A percentile compares a stretch with the other conserved stretches of the same genome.
Evolutionary conservation across 2,113 vertebrate genomes (phyloP).

Genomic region (Lepus timidus): DNA sequence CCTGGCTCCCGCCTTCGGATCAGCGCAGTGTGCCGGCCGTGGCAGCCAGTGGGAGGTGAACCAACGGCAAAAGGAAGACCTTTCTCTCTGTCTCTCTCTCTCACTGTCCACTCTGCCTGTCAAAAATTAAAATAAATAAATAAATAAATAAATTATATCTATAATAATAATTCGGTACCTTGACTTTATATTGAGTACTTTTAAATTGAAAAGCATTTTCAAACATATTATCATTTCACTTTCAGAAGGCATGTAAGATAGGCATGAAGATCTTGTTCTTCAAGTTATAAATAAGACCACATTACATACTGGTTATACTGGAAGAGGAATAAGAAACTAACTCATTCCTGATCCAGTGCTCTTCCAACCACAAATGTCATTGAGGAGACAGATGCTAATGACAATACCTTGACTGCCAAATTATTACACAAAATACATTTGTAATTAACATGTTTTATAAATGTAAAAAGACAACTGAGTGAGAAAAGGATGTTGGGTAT

Average conservation of each 20-base stretch:
- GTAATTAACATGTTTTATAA: conserved; percentile 19
- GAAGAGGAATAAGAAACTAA: neutral
- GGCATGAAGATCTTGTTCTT: neutral
- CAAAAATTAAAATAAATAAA: no score
- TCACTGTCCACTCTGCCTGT: no score
- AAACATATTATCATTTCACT: conserved; percentile 37
- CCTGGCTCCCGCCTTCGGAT: no score
- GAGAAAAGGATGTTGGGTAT: neutral
- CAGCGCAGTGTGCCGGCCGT: no score
- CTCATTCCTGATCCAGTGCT: neutral
- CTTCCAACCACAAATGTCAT: conserved; percentile 13
- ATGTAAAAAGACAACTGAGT: neutral
- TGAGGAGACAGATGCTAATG: neutral
- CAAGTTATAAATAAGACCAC: neutral
- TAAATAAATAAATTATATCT: neutral
- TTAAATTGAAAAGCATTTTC: conserved; percentile 15
- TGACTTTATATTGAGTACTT: neutral
- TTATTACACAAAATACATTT: conserved; percentile 24
- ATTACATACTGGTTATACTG: neutral
- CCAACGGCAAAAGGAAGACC: no score
- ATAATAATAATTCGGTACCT: neutral
- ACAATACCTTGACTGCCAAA: neutral
- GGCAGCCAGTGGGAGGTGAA: no score
- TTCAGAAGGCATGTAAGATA: conserved; percentile 25
- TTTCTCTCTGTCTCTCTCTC: no score